A percentile compares a stretch with the other conserved stretches of the same genome.
phyloP scores from a whole-genome alignment of 2,113 vertebrate genomes.

The Toxostoma redivivum region DNA sequence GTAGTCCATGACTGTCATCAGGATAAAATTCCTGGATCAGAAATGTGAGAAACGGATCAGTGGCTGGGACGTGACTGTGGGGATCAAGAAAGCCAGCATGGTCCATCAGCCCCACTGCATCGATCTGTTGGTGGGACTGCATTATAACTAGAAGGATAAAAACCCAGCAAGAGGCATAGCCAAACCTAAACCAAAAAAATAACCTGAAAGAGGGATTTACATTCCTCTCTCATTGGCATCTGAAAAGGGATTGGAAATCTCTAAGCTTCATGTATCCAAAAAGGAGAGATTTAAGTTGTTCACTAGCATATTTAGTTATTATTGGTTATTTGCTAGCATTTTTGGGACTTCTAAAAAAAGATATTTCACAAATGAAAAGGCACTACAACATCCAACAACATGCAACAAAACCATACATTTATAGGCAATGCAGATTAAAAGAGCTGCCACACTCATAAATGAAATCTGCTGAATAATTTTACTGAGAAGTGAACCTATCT shows the following conservation, averaged over 20 bases:
- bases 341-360: neutral
- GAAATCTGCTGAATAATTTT: slow-evolving; percentile 11
- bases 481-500: neutral
- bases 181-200: neutral
- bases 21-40: neutral
- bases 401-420: neutral
- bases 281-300: neutral
- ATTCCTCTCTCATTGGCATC: neutral
- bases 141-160: neutral
- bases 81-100: neutral
- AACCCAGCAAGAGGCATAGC: neutral
- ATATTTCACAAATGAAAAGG: neutral
- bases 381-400: neutral
- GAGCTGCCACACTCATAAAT: neutral
- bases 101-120: neutral
- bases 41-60: neutral
- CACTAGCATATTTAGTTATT: neutral
- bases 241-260: neutral
- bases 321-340: neutral
- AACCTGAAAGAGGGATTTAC: neutral
- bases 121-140: fast-evolving
- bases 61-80: neutral
- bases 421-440: neutral
- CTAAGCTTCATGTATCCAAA: neutral
- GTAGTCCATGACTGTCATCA: neutral